Evolutionary conservation across 2,797 vertebrate genomes (phyloP), one percentile per base, ranked within the genome.

Genomic region (Coluber constrictor): DNA sequence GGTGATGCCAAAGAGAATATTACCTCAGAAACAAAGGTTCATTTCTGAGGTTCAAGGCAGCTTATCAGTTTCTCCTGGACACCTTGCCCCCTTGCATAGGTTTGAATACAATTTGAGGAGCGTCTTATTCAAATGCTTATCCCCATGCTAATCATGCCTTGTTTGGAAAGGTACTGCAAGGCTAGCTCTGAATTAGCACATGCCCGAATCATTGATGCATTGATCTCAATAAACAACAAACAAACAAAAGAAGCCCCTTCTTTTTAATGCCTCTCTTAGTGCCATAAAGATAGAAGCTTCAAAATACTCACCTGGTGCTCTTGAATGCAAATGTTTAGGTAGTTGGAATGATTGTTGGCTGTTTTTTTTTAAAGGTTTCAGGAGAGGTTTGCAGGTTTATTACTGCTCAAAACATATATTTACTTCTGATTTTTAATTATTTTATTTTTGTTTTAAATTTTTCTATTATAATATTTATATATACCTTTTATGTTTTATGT

Each of bases 21-120:
- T 66, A 90, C 13, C 7, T 90, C 63, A 54, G 92, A 94, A 86
- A 87, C 94, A 91, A 96, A 90, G 0, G 0, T 92, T 95, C 16
- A 74, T 88, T 66, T 3, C 88, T 4, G 74, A 61, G 0, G 0
- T 87, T 94, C 16, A 88, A 91, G 9, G 63, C 3, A 3, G 0
- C 20, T 94, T 96, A 74, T 86, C 55, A 90, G 2, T 59, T 91
- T 83, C 74, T 89, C 51, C 3, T 10, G 86, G 13, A 5, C 15
- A 32, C 83, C 60, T 23, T 93, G 55, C 43, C 89, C 93, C 51
- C 93, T 90, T 95, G 43, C 55, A 74, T 66, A 93, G 1, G 0
- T 92, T 95, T 93, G 87, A 56, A 89, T 47, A 93, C 54, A 92
- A 92, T 93, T 88, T 93, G 11, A 61, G 6, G 59, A 47, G n/a